phyloP scores from a whole-genome alignment of 2,888 invertebrate species.

The Sarcophaga subvicina region DNA sequence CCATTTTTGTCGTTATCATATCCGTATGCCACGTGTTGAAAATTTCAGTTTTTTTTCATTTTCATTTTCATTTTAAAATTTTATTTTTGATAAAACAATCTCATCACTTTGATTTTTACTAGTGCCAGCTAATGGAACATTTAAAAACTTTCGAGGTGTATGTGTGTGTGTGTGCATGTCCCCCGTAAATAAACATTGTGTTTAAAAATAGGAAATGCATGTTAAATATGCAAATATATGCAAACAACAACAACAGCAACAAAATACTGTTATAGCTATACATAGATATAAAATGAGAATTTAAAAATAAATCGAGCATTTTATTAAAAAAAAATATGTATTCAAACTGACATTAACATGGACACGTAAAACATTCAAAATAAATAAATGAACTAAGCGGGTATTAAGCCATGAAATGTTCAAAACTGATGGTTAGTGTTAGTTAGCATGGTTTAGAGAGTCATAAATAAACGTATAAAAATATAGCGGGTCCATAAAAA shows the following conservation, averaged over 20 bases:
- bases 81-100: background rate
- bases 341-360: no score
- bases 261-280: background rate
- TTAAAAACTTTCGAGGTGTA: background rate
- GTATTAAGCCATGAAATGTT: no score
- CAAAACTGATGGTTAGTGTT: no score
- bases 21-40: slow-evolving; percentile 16
- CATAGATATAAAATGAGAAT: background rate
- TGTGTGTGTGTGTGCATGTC: no score
- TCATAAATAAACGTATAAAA: no score
- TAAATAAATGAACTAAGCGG: no score
- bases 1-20: slow-evolving; percentile 24
- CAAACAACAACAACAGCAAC: background rate
- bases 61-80: background rate
- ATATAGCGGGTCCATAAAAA: no score
- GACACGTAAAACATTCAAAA: no score
- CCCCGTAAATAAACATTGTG: slow-evolving; percentile 13
- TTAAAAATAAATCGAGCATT: background rate
- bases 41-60: background rate
- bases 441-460: no score
- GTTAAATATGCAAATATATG: slow-evolving; percentile 39
- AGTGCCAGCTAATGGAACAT: background rate
- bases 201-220: slow-evolving; percentile 26
- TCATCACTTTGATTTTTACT: background rate
- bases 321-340: background rate